Evolutionary conservation across 2,797 vertebrate genomes (phyloP), one percentile per base, ranked within the genome.

Genomic region (Psittacula echo): DNA sequence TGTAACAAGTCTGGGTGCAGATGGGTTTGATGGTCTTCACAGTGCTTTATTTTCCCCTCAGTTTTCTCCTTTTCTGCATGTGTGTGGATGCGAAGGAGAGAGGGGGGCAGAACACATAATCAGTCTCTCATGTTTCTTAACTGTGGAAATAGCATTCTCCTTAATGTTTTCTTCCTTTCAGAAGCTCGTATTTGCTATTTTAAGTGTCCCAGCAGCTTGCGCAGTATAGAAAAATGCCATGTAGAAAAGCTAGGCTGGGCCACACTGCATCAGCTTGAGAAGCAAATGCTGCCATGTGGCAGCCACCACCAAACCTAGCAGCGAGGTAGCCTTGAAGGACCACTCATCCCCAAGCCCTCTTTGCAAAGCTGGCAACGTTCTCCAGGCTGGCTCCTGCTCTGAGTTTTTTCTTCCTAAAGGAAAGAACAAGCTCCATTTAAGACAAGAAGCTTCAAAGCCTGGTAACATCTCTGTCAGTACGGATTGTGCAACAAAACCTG

Each of bases 181-280:
- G 81, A 67, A 51, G 32, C n/a, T 60, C 22, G 4, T 71, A 11
- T 64, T 79, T 73, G 32, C 64, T 90, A 70, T 75, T 94, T 81
- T 70, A 75, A 51, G 62, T 30, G 48, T 62, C 54, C 27, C 34
- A 45, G 50, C 15, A 88, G 37, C 65, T 94, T 83, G 41, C 56
- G 37, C 5, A 53, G 29, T 30, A 37, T 53, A 68, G 47, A 50
- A 67, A 87, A 53, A 75, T 13, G 11, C 9, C 30, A 6, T 4
- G 12, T 17, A 76, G 60, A 82, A 64, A 30, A 94, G 24, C 15
- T 22, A 51, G 48, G 24, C n/a, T 89, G 48, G 41, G 27, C 95
- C 98, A 98, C 93, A 98, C 98, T 78, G 98, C 98, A 76, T 99
- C 97, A 2, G 98, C 98, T 20, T 98, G 98, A 87, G 98, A 99